These are phyloP conservation scores for Melanotaenia pygmaea DNA, from an alignment of 2,797 vertebrate species.

Conservation along the genomic window DNA sequence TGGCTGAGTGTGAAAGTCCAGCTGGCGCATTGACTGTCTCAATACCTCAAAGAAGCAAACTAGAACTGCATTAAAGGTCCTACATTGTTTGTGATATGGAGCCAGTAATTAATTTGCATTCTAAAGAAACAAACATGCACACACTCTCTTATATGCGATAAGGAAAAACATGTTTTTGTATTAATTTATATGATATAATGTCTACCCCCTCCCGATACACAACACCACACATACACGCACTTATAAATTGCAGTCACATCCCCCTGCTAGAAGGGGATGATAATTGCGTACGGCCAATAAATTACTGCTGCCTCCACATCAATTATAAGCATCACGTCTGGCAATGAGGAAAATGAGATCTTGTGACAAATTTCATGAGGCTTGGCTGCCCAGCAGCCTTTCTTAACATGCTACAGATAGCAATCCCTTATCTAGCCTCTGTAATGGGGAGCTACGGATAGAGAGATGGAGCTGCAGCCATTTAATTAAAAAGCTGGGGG, in stretches of 20 bases:
- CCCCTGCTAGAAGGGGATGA: constrained; percentile 86
- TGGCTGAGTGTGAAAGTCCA: constrained; percentile 80
- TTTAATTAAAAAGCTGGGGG: constrained; percentile 93
- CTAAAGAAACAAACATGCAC: constrained; percentile 59
- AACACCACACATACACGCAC: constrained; percentile 73
- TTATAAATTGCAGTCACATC: constrained; percentile 90
- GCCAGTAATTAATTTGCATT: constrained; percentile 73
- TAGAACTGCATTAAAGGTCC: constrained; percentile 49
- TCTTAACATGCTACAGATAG: constrained; percentile 92
- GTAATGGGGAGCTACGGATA: constrained; percentile 90
- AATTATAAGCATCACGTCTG: constrained; percentile 89
- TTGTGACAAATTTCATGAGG: constrained; percentile 89
- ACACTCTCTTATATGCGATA: constrained; percentile 42
- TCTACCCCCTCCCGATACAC: constrained; percentile 62
- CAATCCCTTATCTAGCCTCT: constrained; percentile 90
- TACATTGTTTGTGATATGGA: constrained; percentile 77
- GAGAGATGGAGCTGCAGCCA: constrained; percentile 92
- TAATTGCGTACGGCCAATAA: constrained; percentile 90
- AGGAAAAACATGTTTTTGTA: constrained; percentile 73
- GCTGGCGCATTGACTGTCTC: constrained; percentile 71
- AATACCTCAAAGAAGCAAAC: constrained; percentile 60
- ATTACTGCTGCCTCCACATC: constrained; percentile 90
- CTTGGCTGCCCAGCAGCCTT: constrained; percentile 87
- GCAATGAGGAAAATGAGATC: constrained; percentile 91
- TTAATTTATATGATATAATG: constrained; percentile 76